Conservation (phyloP, 2,888 invertebrate genomes). For the Noctua pronuba region DNA sequence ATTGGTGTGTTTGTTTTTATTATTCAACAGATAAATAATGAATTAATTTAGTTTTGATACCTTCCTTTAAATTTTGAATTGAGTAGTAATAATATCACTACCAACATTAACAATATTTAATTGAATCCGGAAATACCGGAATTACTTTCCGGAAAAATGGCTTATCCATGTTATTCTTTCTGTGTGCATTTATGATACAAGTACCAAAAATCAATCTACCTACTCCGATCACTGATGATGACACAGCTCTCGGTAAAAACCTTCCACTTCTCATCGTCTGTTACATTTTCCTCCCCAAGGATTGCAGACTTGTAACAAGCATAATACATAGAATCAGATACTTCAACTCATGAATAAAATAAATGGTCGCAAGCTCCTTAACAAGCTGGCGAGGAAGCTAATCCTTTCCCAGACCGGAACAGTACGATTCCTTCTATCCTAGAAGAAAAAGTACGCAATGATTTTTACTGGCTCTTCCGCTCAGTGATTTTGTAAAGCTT, state of each 20-base stretch:
- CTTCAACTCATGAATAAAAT: constrained; percentile 29
- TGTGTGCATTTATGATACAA: too few species aligned
- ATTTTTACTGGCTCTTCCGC: background rate
- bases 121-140: too few species aligned
- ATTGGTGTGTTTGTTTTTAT: too few species aligned
- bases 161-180: too few species aligned
- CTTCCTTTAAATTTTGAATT: too few species aligned
- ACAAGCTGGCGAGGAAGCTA: constrained; percentile 17
- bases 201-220: too few species aligned
- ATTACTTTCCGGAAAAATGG: too few species aligned
- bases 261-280: background rate
- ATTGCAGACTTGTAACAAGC: constrained; percentile 17
- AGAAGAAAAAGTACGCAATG: background rate
- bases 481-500: constrained; percentile 8
- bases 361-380: background rate
- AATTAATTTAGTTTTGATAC: too few species aligned
- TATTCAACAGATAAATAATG: too few species aligned
- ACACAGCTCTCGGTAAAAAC: background rate
- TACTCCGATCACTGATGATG: too few species aligned
- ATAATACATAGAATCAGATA: constrained; percentile 16
- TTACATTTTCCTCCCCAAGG: constrained; percentile 14
- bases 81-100: too few species aligned
- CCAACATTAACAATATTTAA: too few species aligned
- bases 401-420: constrained; percentile 11
- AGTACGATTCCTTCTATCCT: background rate